phyloP scores from a whole-genome alignment of 2,113 vertebrate species.

The Daboia siamensis region DNA sequence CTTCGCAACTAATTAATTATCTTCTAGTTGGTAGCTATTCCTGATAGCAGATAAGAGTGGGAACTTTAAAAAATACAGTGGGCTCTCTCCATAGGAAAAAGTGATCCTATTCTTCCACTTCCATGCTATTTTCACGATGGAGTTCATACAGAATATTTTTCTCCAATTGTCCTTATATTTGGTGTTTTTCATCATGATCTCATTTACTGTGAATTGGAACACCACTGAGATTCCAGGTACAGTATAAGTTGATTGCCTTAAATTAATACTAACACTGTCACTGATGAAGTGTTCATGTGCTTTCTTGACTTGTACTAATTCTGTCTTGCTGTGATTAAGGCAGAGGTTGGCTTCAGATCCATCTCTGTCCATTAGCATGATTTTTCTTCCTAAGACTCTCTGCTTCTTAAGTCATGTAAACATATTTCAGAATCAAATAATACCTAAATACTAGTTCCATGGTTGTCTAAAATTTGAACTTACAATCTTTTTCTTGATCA shows the following conservation, averaged over 20 bases:
- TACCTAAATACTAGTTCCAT: not conserved
- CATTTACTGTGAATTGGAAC: slow-evolving; percentile 68
- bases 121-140: slow-evolving; percentile 47
- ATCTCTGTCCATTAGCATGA: slow-evolving; percentile 13
- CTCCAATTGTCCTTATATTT: slow-evolving; percentile 64
- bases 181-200: slow-evolving; percentile 64
- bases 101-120: slow-evolving; percentile 55
- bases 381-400: not conserved
- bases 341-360: not conserved
- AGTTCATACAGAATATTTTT: slow-evolving; percentile 59
- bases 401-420: not conserved
- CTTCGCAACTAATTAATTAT: not conserved
- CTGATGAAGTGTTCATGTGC: slow-evolving; percentile 33
- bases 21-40: not conserved
- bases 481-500: not conserved
- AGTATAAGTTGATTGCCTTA: slow-evolving; percentile 69
- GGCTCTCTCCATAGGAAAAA: slow-evolving; percentile 50
- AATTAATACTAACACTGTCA: slow-evolving; percentile 48
- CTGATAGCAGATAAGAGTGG: not conserved
- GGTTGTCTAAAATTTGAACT: not conserved
- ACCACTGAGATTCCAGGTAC: slow-evolving; percentile 62
- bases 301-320: slow-evolving; percentile 21
- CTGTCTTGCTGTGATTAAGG: slow-evolving; percentile 12
- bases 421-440: not conserved
- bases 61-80: slow-evolving; percentile 44